These are phyloP conservation scores for Epinotia bilunana DNA, from an alignment of 2,888 invertebrate genomes.

Conservation along the genomic window DNA sequence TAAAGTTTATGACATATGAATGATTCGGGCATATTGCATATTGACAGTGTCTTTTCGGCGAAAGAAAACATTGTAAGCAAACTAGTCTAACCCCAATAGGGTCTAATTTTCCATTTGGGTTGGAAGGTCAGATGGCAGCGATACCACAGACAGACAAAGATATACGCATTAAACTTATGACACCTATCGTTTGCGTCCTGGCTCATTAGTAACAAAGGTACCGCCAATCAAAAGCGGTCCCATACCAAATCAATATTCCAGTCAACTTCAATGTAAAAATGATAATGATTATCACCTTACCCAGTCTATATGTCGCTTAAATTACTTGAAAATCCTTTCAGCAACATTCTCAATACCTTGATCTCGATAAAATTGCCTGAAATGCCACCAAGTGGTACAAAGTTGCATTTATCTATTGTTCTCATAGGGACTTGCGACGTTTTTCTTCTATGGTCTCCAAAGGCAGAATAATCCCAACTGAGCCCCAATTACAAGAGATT, in stretches of 20 bases:
- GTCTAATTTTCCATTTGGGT: too few species aligned
- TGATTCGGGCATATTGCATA: too few species aligned
- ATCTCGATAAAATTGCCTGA: slow-evolving; percentile 8
- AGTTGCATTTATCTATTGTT: background rate
- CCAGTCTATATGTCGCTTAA: background rate
- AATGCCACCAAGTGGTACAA: background rate
- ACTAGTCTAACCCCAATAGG: too few species aligned
- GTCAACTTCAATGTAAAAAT: background rate
- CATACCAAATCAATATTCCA: background rate
- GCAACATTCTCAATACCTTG: background rate
- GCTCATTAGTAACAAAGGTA: too few species aligned
- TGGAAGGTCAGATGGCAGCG: too few species aligned
- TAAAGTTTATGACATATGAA: too few species aligned
- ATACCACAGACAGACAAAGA: too few species aligned
- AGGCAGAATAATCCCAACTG: background rate
- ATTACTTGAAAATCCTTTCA: slow-evolving; percentile 7
- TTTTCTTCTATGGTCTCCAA: background rate
- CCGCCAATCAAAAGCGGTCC: too few species aligned
- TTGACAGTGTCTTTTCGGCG: too few species aligned
- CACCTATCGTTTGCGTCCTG: too few species aligned
- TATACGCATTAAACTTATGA: too few species aligned
- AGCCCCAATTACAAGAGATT: slow-evolving; percentile 4
- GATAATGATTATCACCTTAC: background rate
- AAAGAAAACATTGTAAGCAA: too few species aligned
- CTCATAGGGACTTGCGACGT: background rate